Evolutionary conservation across 2,113 vertebrate species (phyloP).

Genomic region (Arvicanthis niloticus): DNA sequence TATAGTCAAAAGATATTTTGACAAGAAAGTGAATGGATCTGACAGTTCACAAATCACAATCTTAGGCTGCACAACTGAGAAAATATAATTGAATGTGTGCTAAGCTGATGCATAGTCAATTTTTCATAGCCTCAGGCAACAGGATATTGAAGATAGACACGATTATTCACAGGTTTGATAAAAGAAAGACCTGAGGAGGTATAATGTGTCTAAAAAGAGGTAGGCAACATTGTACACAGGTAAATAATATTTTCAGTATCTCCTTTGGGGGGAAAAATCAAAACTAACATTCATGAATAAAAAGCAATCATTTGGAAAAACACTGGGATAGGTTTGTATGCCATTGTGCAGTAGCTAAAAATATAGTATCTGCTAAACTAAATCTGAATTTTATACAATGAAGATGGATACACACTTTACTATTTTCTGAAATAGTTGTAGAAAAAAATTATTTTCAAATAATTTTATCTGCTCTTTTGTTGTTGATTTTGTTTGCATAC

Average conservation of each 20-base stretch:
- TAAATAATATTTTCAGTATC: conserved; percentile 5
- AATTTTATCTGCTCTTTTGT: background rate
- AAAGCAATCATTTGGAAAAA: background rate
- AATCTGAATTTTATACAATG: background rate
- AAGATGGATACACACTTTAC: conserved; percentile 17
- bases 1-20: conserved; percentile 80
- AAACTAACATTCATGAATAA: conserved; percentile 51
- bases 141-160: conserved; percentile 34
- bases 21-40: conserved; percentile 74
- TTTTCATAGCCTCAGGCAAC: conserved; percentile 71
- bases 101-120: conserved; percentile 79
- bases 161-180: conserved; percentile 48
- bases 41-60: conserved; percentile 84
- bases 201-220: background rate
- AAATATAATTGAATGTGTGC: conserved; percentile 76
- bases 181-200: background rate
- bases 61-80: conserved; percentile 64
- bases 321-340: background rate
- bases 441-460: background rate
- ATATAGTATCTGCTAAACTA: background rate
- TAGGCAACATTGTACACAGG: background rate
- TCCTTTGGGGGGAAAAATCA: conserved; percentile 48
- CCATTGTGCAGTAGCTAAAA: background rate
- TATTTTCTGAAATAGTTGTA: background rate
- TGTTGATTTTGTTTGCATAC: background rate